These are phyloP conservation scores for Parascotia fuliginaria DNA, from an alignment of 2,888 invertebrate genomes.

Conservation along the genomic window DNA sequence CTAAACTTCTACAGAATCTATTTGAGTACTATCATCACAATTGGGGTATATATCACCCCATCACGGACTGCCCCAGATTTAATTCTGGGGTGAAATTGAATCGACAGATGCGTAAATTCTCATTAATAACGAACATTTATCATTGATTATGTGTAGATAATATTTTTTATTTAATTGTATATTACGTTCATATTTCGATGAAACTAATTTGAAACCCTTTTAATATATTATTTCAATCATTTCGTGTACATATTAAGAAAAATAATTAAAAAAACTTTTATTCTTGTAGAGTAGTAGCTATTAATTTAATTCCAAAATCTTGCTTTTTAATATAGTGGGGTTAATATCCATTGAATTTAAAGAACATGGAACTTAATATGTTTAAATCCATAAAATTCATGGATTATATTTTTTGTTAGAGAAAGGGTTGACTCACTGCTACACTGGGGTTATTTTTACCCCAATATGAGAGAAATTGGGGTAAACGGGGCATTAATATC, in stretches of 20 bases:
- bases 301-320: slow-evolving; percentile 56
- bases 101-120: neutral
- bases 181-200: neutral
- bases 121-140: slow-evolving; percentile 3
- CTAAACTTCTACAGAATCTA: neutral
- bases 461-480: slow-evolving; percentile 18
- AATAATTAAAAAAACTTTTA: slow-evolving; percentile 33
- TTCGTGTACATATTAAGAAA: slow-evolving; percentile 76
- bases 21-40: slow-evolving; percentile 5
- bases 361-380: slow-evolving; percentile 71
- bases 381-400: slow-evolving; percentile 60
- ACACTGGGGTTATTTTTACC: slow-evolving; percentile 17
- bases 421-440: slow-evolving; percentile 18
- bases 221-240: slow-evolving; percentile 8
- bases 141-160: slow-evolving; percentile 10
- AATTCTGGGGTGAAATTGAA: neutral
- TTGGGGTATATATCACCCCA: neutral
- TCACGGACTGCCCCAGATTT: neutral
- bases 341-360: slow-evolving; percentile 67
- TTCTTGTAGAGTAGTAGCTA: slow-evolving; percentile 61
- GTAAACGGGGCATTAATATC: slow-evolving; percentile 5
- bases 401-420: slow-evolving; percentile 33
- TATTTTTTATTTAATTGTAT: slow-evolving; percentile 11
- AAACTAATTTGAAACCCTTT: slow-evolving; percentile 3
- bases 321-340: slow-evolving; percentile 50